Evolutionary conservation across 2,888 invertebrate species (phyloP).

Genomic region (Catocala sponsa): DNA sequence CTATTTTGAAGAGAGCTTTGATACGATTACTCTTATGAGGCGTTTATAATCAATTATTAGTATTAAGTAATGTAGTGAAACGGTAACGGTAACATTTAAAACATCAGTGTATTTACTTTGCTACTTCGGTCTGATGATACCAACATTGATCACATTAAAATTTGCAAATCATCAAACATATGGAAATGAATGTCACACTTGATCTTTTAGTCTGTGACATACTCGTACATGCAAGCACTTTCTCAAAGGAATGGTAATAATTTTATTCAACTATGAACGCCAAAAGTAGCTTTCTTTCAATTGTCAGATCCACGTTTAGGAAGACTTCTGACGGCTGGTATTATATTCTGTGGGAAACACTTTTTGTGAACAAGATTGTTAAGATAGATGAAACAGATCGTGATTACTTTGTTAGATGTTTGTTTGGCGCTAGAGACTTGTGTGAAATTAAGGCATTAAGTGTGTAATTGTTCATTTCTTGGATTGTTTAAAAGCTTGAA

Average conservation of each 20-base stretch:
- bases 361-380: conserved; percentile 45
- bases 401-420: conserved; percentile 36
- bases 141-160: neutral
- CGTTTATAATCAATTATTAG: no score
- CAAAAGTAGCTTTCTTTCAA: conserved; percentile 52
- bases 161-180: conserved; percentile 26
- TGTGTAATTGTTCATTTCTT: conserved; percentile 26
- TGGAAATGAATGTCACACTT: conserved; percentile 31
- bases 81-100: no score
- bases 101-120: no score
- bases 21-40: no score
- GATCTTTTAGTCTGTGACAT: conserved; percentile 40
- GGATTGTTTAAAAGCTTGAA: conserved; percentile 1
- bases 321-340: conserved; percentile 24
- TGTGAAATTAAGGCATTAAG: conserved; percentile 39
- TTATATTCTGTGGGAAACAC: conserved; percentile 34
- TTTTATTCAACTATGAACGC: conserved; percentile 45
- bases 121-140: no score
- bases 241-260: conserved; percentile 43
- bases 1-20: no score
- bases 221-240: conserved; percentile 43
- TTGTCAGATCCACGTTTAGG: conserved; percentile 44
- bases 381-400: conserved; percentile 30
- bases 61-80: no score
- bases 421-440: conserved; percentile 37